Evolutionary conservation across 2,888 invertebrate species (phyloP).

Genomic region (Sclerodermus sp.): DNA sequence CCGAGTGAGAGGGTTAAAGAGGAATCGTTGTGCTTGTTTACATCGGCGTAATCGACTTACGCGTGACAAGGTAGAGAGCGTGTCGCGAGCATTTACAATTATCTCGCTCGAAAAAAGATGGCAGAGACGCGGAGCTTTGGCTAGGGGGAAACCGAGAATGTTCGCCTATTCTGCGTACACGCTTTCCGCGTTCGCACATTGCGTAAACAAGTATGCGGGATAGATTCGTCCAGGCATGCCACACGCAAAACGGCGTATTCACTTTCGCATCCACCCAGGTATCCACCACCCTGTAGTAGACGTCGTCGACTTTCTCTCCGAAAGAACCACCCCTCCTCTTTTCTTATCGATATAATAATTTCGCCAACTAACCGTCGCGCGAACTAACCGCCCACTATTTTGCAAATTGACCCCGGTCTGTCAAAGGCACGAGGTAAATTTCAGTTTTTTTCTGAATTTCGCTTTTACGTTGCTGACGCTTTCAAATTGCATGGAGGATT

Average conservation of each 20-base stretch:
- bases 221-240: neutral
- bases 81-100: neutral
- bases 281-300: too few species aligned
- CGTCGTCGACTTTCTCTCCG: too few species aligned
- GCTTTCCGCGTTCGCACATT: neutral
- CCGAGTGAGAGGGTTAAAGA: neutral
- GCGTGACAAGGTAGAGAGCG: neutral
- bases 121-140: neutral
- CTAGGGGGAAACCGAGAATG: neutral
- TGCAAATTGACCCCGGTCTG: too few species aligned
- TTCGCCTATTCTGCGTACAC: neutral
- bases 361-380: too few species aligned
- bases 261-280: neutral
- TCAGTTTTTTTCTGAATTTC: too few species aligned
- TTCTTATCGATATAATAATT: too few species aligned
- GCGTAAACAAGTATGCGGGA: neutral
- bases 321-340: too few species aligned
- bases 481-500: too few species aligned
- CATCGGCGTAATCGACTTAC: neutral
- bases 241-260: neutral
- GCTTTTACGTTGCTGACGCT: too few species aligned
- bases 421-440: too few species aligned
- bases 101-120: neutral
- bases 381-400: too few species aligned
- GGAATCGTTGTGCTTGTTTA: neutral